Conservation (phyloP, 37 sponge, comb jelly and placozoan species). For the Trichoplax adhaerens region DNA sequence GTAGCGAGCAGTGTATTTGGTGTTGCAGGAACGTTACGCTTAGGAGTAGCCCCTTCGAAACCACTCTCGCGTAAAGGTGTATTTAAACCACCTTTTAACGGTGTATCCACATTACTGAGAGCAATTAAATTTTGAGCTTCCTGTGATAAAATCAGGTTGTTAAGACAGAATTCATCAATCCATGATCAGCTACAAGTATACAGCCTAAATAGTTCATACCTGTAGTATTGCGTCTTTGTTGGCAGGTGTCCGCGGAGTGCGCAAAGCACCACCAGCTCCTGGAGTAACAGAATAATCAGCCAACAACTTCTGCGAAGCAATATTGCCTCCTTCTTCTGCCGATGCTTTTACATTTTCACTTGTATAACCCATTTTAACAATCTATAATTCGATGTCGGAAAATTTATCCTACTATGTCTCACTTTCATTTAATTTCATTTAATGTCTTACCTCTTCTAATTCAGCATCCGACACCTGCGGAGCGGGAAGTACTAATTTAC, state of each 20-base stretch:
- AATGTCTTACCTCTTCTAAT: slow-evolving; percentile 53
- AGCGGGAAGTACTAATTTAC: slow-evolving; percentile 87
- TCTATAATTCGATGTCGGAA: slow-evolving; percentile 16
- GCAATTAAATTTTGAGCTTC: slow-evolving; percentile 79
- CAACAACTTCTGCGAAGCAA: slow-evolving; percentile 54
- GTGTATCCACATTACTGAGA: slow-evolving; percentile 63
- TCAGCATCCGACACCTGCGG: slow-evolving; percentile 92
- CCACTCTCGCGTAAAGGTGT: slow-evolving; percentile 49
- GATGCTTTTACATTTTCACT: slow-evolving; percentile 40
- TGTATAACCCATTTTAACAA: slow-evolving; percentile 65
- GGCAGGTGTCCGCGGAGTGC: slow-evolving; percentile 77
- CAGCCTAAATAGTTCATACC: neutral
- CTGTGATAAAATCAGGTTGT: neutral
- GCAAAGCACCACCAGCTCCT: slow-evolving; percentile 10
- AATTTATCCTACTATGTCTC: neutral
- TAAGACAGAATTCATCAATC: no score
- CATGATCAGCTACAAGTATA: no score
- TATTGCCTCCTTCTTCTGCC: slow-evolving; percentile 25
- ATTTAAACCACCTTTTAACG: slow-evolving; percentile 76
- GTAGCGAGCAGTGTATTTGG: slow-evolving; percentile 51
- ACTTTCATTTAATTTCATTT: neutral
- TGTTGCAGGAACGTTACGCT: slow-evolving; percentile 48
- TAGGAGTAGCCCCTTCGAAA: slow-evolving; percentile 69
- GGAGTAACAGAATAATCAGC: slow-evolving; percentile 88
- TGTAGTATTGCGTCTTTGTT: slow-evolving; percentile 49